Conservation (phyloP, 2,797 vertebrate species). For the Linurgus olivaceus region DNA sequence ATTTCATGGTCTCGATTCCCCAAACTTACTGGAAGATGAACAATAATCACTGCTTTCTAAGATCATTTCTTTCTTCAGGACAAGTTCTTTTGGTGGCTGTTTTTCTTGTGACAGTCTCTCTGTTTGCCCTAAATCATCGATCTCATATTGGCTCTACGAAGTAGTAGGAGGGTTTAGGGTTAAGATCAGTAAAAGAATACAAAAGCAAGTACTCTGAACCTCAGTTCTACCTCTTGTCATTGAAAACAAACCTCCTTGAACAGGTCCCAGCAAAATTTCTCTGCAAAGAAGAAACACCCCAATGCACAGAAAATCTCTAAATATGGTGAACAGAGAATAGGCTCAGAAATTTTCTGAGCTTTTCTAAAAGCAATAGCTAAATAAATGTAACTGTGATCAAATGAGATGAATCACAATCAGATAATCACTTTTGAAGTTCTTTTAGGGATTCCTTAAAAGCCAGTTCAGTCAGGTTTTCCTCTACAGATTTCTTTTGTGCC, state of each 20-base stretch:
- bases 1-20: background rate
- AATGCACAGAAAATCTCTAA: background rate
- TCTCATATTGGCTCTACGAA: background rate
- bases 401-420: background rate
- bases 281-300: background rate
- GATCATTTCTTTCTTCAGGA: background rate
- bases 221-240: no score
- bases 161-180: background rate
- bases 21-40: background rate
- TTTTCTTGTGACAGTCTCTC: background rate
- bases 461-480: background rate
- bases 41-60: background rate
- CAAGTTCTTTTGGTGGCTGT: background rate
- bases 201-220: background rate
- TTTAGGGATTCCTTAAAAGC: background rate
- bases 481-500: background rate
- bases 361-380: background rate
- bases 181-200: background rate
- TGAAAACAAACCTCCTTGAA: background rate
- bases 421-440: background rate
- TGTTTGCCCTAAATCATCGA: background rate
- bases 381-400: background rate
- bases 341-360: background rate
- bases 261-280: background rate
- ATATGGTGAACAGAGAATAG: rapidly evolving